Evolutionary conservation across 2,797 vertebrate species (phyloP).

Genomic region (Catamblyrhynchus diadema): DNA sequence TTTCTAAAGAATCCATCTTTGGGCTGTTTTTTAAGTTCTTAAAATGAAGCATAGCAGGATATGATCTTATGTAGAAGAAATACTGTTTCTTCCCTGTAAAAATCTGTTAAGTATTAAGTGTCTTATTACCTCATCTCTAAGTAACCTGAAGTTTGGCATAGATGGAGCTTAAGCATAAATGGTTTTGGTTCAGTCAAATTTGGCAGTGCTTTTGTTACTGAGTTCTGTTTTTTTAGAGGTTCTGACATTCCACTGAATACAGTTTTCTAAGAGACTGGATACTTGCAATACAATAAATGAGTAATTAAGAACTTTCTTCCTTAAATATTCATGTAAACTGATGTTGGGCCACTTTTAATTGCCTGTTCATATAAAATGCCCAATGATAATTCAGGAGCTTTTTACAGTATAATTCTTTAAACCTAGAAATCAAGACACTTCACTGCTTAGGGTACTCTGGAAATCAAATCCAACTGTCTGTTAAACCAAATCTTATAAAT

Average conservation of each 20-base stretch:
- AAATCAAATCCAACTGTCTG: background rate
- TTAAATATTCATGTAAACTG: background rate
- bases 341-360: background rate
- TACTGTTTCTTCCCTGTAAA: background rate
- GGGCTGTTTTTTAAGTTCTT: background rate
- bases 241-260: background rate
- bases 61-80: constrained; percentile 37
- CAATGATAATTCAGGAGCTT: background rate
- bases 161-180: background rate
- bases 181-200: background rate
- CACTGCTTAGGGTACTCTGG: background rate
- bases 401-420: background rate
- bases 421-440: background rate
- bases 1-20: background rate
- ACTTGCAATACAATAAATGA: background rate
- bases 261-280: background rate
- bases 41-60: constrained; percentile 4
- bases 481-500: background rate
- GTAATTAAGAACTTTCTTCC: background rate
- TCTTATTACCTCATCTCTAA: constrained; percentile 29
- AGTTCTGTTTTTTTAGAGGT: background rate
- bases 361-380: background rate
- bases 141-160: background rate
- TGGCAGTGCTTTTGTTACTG: background rate
- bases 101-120: constrained; percentile 20